Evolutionary conservation across 2,888 invertebrate genomes (phyloP).

Genomic region (Vesta saturnalis): DNA sequence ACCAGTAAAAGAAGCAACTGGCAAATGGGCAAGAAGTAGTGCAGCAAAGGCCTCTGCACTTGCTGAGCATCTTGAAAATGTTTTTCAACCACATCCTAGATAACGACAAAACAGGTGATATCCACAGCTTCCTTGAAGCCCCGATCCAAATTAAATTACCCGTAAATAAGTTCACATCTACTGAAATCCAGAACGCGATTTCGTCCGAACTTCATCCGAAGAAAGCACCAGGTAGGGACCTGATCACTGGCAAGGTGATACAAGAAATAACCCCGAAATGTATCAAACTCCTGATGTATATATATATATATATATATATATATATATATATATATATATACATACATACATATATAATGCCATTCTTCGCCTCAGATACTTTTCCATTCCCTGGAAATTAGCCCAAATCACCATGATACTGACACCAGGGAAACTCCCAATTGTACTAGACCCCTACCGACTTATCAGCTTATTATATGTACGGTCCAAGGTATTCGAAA

Average conservation of each 20-base stretch:
- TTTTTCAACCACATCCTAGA: background rate
- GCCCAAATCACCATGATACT: conserved; percentile 44
- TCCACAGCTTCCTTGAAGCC: background rate
- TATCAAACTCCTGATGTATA: too few relatives aligned
- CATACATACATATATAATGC: conserved; percentile 34
- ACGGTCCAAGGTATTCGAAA: conserved; percentile 43
- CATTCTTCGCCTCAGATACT: conserved; percentile 37
- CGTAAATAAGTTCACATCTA: background rate
- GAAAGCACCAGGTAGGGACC: too few relatives aligned
- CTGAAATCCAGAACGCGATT: background rate
- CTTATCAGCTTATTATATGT: conserved; percentile 43
- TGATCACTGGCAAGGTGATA: too few relatives aligned
- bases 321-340: too few relatives aligned
- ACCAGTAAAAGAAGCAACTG: background rate
- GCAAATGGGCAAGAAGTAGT: background rate
- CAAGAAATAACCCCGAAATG: too few relatives aligned
- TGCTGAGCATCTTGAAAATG: background rate
- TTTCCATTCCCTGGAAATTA: conserved; percentile 40
- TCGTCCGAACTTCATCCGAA: too few relatives aligned
- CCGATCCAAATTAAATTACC: background rate
- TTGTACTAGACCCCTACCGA: conserved; percentile 34
- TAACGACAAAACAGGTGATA: background rate
- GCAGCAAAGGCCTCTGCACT: background rate
- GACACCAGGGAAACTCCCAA: conserved; percentile 40
- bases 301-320: too few relatives aligned